Percentiles rank a stretch among this genome's conserved stretches.
phyloP scores from a whole-genome alignment of 2,888 invertebrate genomes.

The Pteria penguin region DNA sequence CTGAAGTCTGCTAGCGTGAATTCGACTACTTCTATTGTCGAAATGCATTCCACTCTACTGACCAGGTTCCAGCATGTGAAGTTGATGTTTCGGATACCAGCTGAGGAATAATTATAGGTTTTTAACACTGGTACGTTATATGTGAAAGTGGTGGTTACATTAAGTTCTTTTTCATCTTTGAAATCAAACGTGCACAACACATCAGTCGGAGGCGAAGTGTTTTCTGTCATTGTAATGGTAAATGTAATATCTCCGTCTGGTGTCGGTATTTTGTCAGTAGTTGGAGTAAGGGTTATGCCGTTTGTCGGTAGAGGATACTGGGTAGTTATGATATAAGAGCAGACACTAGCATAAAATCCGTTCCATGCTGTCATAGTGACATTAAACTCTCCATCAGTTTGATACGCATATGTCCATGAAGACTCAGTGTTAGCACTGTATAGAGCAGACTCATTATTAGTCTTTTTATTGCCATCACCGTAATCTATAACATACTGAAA shows the following conservation, averaged over 20 bases:
- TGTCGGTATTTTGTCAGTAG: conserved; percentile 10
- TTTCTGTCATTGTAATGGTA: not conserved
- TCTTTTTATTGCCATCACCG: conserved; percentile 5
- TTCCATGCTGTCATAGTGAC: conserved; percentile 8
- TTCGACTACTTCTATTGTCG: conserved; percentile 5
- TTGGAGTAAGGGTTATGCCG: not conserved
- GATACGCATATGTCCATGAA: conserved; percentile 9
- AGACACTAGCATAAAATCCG: not conserved
- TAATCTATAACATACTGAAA: conserved; percentile 31
- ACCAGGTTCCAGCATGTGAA: conserved; percentile 14
- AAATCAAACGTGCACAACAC: conserved; percentile 23
- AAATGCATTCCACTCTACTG: not conserved
- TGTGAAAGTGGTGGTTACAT: not conserved
- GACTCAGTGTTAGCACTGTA: not conserved
- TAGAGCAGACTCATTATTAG: not conserved
- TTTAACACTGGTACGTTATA: not conserved
- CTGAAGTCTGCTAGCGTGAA: conserved; percentile 9
- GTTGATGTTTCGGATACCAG: not conserved
- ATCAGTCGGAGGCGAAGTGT: conserved; percentile 7
- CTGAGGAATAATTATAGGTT: not conserved
- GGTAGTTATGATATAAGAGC: not conserved
- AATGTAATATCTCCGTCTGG: conserved; percentile 23
- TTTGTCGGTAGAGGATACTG: conserved; percentile 12
- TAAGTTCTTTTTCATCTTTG: conserved; percentile 9
- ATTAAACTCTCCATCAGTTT: not conserved